These are phyloP conservation scores for Aegithalos caudatus DNA, from an alignment of 2,113 vertebrate species.

Conservation along the genomic window DNA sequence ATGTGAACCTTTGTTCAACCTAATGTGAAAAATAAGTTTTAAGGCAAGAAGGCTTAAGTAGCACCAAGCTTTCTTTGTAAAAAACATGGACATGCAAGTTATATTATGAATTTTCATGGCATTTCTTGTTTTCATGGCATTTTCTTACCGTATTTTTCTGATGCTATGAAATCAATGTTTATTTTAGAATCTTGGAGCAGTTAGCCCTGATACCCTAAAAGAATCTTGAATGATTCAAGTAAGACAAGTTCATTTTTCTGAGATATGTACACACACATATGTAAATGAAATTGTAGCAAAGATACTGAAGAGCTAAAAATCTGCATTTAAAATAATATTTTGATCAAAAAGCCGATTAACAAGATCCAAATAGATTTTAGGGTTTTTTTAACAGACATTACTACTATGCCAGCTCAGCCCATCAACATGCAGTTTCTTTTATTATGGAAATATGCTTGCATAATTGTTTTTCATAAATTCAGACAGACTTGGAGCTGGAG, in stretches of 20 bases:
- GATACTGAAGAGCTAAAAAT: not conserved
- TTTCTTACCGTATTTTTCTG: not conserved
- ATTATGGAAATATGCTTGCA: conserved; percentile 65
- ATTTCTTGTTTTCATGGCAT: not conserved
- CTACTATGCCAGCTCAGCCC: conserved; percentile 1
- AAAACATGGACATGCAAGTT: not conserved
- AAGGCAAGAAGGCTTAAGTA: not conserved
- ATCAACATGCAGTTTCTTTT: conserved; percentile 32
- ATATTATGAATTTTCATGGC: not conserved
- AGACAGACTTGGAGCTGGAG: conserved; percentile 62
- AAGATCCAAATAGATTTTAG: not conserved
- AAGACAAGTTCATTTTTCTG: not conserved
- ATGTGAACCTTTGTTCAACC: not conserved
- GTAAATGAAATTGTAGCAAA: not conserved
- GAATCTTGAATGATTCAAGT: not conserved
- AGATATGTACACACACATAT: rapidly evolving
- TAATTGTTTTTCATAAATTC: conserved; percentile 71
- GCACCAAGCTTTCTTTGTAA: not conserved
- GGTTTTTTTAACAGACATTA: not conserved
- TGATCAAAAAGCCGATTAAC: not conserved
- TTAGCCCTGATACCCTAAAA: not conserved
- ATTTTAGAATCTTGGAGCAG: not conserved
- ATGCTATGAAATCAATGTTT: not conserved
- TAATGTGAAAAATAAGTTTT: not conserved
- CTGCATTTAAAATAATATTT: not conserved